Evolutionary conservation across 2,888 invertebrate genomes (phyloP).

Genomic region (Polydrusus tereticollis): DNA sequence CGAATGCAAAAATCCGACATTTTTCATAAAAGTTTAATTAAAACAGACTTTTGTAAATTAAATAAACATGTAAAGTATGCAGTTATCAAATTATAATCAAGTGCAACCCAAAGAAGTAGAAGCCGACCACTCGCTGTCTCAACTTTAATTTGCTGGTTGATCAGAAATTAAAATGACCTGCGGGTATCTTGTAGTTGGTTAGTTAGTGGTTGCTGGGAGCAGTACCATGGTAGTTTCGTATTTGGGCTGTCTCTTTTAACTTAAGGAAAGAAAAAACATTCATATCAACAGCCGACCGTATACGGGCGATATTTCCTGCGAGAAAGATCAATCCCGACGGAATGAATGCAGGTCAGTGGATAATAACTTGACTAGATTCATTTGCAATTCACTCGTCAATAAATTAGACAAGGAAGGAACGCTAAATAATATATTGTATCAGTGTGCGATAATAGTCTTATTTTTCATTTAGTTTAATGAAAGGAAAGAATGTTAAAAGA

Average conservation of each 20-base stretch:
- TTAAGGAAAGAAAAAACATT: too few species aligned
- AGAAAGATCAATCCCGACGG: too few species aligned
- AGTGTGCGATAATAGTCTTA: too few species aligned
- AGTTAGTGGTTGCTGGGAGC: neutral
- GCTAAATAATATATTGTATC: too few species aligned
- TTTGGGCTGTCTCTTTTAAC: neutral
- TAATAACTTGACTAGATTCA: too few species aligned
- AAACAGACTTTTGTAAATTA: neutral
- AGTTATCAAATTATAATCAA: conserved; percentile 4
- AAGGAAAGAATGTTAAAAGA: too few species aligned
- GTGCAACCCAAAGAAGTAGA: neutral
- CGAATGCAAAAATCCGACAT: neutral
- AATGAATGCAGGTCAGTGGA: too few species aligned
- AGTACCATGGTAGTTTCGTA: neutral
- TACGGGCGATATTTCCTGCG: too few species aligned
- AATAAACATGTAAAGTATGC: conserved; percentile 4
- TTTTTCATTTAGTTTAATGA: too few species aligned
- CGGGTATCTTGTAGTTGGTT: neutral
- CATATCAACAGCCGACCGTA: too few species aligned
- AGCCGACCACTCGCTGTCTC: neutral
- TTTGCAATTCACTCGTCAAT: too few species aligned
- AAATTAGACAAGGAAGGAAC: too few species aligned
- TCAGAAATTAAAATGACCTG: conserved; percentile 5
- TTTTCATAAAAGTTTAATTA: neutral
- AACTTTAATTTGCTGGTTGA: neutral